A percentile compares a stretch with the other conserved stretches of the same genome.
Conservation (phyloP, 2,113 vertebrate genomes). For the Mohoua ochrocephala region DNA sequence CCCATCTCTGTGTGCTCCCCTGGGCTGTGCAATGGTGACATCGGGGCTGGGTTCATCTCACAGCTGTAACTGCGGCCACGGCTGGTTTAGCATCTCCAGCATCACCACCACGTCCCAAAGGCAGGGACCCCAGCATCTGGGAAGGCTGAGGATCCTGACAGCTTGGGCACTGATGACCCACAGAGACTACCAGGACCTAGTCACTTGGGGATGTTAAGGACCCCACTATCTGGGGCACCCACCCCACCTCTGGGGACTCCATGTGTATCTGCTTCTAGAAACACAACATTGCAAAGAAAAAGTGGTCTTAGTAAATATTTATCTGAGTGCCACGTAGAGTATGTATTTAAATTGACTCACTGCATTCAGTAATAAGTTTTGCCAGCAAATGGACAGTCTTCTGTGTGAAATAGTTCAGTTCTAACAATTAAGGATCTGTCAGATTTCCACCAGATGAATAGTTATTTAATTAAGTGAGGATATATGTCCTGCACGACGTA, state of each 20-base stretch:
- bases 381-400: neutral
- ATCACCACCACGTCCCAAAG: neutral
- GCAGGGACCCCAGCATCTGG: neutral
- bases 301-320: neutral
- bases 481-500: neutral
- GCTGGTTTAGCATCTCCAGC: neutral
- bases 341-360: neutral
- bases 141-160: neutral
- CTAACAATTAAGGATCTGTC: neutral
- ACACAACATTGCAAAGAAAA: neutral
- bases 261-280: neutral
- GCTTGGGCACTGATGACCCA: neutral
- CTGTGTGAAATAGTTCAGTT: neutral
- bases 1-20: neutral
- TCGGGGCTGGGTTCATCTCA: neutral
- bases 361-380: neutral
- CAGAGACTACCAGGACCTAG: neutral
- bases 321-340: neutral
- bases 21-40: rapidly evolving
- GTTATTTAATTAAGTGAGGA: neutral
- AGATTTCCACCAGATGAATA: neutral
- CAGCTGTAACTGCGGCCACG: neutral
- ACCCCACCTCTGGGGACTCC: neutral
- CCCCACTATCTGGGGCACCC: neutral
- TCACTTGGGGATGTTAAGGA: neutral